These are phyloP conservation scores for Drosophila mettleri DNA, from an alignment of 2,888 invertebrate genomes.

Conservation along the genomic window DNA sequence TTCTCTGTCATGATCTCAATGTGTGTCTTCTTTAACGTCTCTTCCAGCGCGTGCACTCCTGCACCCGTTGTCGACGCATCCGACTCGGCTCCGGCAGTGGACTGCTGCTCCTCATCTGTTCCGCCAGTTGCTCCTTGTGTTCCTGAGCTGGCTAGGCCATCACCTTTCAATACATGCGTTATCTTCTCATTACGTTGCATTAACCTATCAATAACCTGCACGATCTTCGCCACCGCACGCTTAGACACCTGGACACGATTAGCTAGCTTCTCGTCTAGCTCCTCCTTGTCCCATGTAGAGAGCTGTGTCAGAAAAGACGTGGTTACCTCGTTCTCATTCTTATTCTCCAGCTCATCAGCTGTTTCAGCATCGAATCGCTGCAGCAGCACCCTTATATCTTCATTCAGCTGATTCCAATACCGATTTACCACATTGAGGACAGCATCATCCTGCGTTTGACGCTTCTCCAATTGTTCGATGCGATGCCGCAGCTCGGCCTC, in stretches of 20 bases:
- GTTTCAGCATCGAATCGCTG: constrained; percentile 99
- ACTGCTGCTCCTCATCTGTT: constrained; percentile 53
- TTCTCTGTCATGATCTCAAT: constrained; percentile 96
- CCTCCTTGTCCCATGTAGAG: constrained; percentile 99
- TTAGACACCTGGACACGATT: constrained; percentile 98
- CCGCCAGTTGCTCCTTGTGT: constrained; percentile 30
- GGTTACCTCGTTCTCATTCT: constrained; percentile 98
- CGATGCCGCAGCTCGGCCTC: constrained; percentile 95
- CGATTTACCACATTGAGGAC: constrained; percentile 98
- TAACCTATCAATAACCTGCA: constrained; percentile 97
- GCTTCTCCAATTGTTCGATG: constrained; percentile 96
- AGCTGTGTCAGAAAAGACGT: constrained; percentile 97
- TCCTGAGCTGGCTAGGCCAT: constrained; percentile 77
- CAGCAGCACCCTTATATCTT: constrained; percentile 96
- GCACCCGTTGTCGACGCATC: constrained; percentile 34
- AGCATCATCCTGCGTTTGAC: constrained; percentile 98
- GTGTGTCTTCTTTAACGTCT: constrained; percentile 93
- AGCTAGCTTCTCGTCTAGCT: constrained; percentile 97
- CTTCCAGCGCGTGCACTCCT: constrained; percentile 87
- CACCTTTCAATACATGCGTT: constrained; percentile 92
- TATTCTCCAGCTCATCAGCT: constrained; percentile 97
- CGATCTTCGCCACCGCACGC: constrained; percentile 97
- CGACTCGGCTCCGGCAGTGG: constrained; percentile 34
- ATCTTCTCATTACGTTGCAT: constrained; percentile 98
- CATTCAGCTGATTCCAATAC: constrained; percentile 98